These are phyloP conservation scores for Hydrotaea diabolus DNA, from an alignment of 2,888 invertebrate species.

Conservation along the genomic window DNA sequence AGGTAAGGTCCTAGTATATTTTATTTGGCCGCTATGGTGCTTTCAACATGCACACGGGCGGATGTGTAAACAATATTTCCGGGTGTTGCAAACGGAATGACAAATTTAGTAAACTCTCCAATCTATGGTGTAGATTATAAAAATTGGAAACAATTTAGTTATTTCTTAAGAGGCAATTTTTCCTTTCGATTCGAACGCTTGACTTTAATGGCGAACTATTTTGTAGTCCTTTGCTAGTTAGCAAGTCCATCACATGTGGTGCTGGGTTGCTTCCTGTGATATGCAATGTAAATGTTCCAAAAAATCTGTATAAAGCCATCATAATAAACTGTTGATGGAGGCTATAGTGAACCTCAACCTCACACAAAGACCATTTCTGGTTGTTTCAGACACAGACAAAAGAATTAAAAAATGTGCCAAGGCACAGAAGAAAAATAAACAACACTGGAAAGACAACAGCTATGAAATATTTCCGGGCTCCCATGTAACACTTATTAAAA, in stretches of 20 bases:
- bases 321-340: conserved; percentile 49
- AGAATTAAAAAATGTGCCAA: background rate
- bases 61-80: too few species aligned
- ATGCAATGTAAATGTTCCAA: background rate
- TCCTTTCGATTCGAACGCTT: too few species aligned
- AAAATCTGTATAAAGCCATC: background rate
- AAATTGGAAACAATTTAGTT: too few species aligned
- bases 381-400: background rate
- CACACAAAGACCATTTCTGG: background rate
- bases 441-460: background rate
- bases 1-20: too few species aligned
- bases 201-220: too few species aligned
- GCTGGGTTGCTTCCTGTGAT: background rate
- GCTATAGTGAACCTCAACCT: conserved; percentile 44
- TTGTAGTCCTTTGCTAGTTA: background rate
- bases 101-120: too few species aligned
- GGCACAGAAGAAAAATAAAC: background rate
- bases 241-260: background rate
- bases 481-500: conserved; percentile 44
- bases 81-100: too few species aligned
- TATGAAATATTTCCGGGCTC: conserved; percentile 52
- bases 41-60: too few species aligned
- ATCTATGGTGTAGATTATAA: too few species aligned
- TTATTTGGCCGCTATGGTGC: too few species aligned
- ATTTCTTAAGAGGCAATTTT: too few species aligned